Conservation (phyloP, 2,888 invertebrate species). For the Dendrolimus pini region DNA sequence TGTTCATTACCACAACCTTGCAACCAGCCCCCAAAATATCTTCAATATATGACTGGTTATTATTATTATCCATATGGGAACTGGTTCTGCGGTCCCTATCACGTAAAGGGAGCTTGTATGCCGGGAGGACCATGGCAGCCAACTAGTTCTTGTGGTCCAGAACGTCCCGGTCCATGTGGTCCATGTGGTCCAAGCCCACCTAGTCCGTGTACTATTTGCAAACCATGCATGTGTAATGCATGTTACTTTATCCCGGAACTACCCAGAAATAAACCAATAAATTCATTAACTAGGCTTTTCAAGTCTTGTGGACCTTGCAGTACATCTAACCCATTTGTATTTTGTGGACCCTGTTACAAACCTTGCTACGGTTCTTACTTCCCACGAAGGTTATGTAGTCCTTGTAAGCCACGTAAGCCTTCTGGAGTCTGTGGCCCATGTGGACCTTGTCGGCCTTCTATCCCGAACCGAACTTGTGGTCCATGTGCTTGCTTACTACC, state of each 20-base stretch:
- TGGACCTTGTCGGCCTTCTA: slow-evolving; percentile 16
- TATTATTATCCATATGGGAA: too few relatives aligned
- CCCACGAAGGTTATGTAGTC: slow-evolving; percentile 9
- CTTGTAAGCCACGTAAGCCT: slow-evolving; percentile 17
- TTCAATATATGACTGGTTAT: too few relatives aligned
- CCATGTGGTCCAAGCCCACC: slow-evolving; percentile 12
- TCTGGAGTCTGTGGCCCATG: slow-evolving; percentile 23
- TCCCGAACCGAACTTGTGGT: slow-evolving; percentile 14
- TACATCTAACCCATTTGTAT: slow-evolving; percentile 15
- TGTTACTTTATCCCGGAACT: slow-evolving; percentile 9
- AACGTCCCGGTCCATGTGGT: slow-evolving; percentile 12
- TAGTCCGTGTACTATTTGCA: slow-evolving; percentile 13
- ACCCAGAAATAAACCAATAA: too few relatives aligned
- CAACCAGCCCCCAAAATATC: too few relatives aligned
- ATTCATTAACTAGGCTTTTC: slow-evolving; percentile 10
- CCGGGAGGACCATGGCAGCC: too few relatives aligned
- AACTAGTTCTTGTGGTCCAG: slow-evolving; percentile 10
- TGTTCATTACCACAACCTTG: too few relatives aligned
- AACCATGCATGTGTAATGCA: slow-evolving; percentile 15
- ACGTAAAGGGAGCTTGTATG: too few relatives aligned
- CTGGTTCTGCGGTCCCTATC: too few relatives aligned
- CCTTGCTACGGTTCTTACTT: slow-evolving; percentile 6
- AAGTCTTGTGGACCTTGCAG: slow-evolving; percentile 21
- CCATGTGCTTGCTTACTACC: slow-evolving; percentile 17
- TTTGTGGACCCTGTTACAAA: slow-evolving; percentile 11